Base-by-base conservation (phyloP, 1,140 invertebrate genomes). In the Calephelis virginiensis region DNA sequence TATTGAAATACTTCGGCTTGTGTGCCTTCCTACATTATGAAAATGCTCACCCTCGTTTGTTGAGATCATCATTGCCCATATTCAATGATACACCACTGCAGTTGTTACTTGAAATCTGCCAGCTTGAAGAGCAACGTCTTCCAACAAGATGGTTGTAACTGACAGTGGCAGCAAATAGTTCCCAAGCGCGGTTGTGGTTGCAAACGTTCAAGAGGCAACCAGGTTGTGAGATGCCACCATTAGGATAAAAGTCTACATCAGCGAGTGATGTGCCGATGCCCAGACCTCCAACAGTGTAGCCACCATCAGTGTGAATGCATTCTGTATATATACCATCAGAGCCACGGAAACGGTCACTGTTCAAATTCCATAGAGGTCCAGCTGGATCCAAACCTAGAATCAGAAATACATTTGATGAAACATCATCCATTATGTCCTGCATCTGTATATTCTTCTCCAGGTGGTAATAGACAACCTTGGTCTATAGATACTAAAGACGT, bases 181-280 rank as follows among this genome's bases (percentile, higher is more conserved):
- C 81, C 70, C 93, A 94, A 5, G 94, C 92, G 65, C 94, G 89
- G 74, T 92, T 92, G 71, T 94, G 94, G 63, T 94, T 93, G 74
- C 94, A 95, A 11, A 93, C 83, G 60, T 93, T 81, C 77, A 80
- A 77, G 5, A 81, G 12, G 56, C 92, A 91, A 11, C 92, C 92
- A 13, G 92, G 92, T 45, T 92, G 92, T 38, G 77, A 75, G 10
- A 68, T 74, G 12, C 95, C 95, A 6, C 95, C 95, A 78, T 97
- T 97, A 1, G 95, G 95, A 82, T 94, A 97, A 90, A 97, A 97
- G 82, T 97, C 96, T 6, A 92, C 93, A 69, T 95, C 92, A n/a
- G 68, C 81, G 0, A 86, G 63, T 8, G 71, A 6, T 91, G 94
- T 65, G 91, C 89, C 50, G 92, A 93, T 78, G 91, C 92, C 56